phyloP scores from a whole-genome alignment of 2,797 vertebrate species.

The Ptychobarbus kaznakovi region DNA sequence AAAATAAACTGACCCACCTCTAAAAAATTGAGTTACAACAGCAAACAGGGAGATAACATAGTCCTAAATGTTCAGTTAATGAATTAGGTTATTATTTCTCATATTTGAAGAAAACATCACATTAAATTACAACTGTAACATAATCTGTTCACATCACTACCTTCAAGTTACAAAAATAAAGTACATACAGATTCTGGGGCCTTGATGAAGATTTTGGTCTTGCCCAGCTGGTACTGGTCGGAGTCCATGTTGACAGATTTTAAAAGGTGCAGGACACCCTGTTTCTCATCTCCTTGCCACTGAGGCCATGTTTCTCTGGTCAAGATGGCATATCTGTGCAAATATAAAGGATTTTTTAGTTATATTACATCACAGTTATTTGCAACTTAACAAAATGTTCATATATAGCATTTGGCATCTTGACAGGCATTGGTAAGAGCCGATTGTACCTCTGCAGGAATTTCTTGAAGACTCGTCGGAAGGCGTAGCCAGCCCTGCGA shows the following conservation, averaged over 20 bases:
- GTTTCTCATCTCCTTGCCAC: constrained; percentile 80
- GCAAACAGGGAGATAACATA: constrained; percentile 28
- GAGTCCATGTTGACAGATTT: constrained; percentile 84
- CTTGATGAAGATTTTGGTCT: constrained; percentile 85
- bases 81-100: not conserved
- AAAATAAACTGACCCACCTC: constrained; percentile 26
- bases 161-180: constrained; percentile 8
- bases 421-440: not conserved
- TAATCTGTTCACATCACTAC: not conserved
- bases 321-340: constrained; percentile 83
- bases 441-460: constrained; percentile 81
- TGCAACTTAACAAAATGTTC: not conserved
- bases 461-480: constrained; percentile 80
- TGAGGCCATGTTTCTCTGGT: constrained; percentile 82
- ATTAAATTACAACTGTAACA: not conserved
- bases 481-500: constrained; percentile 83
- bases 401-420: not conserved
- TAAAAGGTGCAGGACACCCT: constrained; percentile 82
- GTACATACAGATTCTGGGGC: constrained; percentile 84
- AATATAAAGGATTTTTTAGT: not conserved
- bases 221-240: constrained; percentile 86
- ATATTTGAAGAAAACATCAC: not conserved
- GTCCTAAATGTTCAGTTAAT: not conserved
- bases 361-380: not conserved
- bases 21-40: not conserved